phyloP scores from a whole-genome alignment of 2,888 invertebrate species.

The Cerceris ruficornis region DNA sequence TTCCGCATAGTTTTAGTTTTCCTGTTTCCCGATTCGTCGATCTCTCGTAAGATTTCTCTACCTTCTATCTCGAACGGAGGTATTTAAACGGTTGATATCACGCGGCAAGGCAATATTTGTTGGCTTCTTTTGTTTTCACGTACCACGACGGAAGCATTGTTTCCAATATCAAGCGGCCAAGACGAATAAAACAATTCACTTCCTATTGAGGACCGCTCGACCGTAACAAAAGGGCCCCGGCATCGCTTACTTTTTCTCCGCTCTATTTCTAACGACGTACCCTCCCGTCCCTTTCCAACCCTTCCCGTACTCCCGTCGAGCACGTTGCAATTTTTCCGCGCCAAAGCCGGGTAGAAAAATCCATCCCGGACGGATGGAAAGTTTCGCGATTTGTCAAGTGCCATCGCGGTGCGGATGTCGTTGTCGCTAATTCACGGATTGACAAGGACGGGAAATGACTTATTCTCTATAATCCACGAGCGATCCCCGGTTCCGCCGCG shows the following conservation, averaged over 20 bases:
- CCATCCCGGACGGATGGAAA: neutral
- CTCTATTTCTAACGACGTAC: neutral
- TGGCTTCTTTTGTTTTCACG: constrained; percentile 2
- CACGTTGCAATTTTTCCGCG: constrained; percentile 23
- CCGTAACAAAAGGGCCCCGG: neutral
- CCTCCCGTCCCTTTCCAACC: neutral
- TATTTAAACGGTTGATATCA: too few relatives aligned
- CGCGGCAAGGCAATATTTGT: constrained; percentile 3
- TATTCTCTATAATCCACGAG: constrained; percentile 46
- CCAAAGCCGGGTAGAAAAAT: constrained; percentile 5
- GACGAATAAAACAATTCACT: constrained; percentile 12
- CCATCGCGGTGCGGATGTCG: constrained; percentile 24
- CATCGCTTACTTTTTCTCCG: neutral
- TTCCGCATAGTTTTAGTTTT: too few relatives aligned
- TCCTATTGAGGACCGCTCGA: constrained; percentile 2
- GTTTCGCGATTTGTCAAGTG: constrained; percentile 13
- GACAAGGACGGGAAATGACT: constrained; percentile 45
- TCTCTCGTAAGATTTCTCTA: too few relatives aligned
- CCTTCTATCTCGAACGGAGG: too few relatives aligned
- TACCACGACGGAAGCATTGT: constrained; percentile 4
- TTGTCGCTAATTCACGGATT: constrained; percentile 40
- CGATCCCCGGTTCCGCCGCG: constrained; percentile 17
- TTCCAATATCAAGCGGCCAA: constrained; percentile 6
- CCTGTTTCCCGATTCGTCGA: too few relatives aligned
- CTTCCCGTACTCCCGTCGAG: neutral